Evolutionary conservation across 92 coral and sea anemone species (phyloP).

Genomic region (Virgularia gustaviana): DNA sequence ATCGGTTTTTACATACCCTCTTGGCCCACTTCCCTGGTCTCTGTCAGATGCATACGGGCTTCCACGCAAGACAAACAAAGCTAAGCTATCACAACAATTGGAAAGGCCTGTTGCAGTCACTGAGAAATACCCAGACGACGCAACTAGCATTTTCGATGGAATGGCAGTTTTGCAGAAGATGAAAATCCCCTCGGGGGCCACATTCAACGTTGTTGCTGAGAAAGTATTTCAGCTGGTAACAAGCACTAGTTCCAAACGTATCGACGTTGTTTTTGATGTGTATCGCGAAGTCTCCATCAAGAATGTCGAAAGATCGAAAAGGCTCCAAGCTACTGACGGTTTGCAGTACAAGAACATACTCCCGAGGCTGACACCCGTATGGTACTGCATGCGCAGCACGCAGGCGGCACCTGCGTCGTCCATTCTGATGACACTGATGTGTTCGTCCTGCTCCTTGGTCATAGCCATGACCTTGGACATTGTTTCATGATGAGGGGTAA

Average conservation of each 20-base stretch:
- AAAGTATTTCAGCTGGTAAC: not conserved
- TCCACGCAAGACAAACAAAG: conserved; percentile 6
- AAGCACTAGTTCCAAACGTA: not conserved
- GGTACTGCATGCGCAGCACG: conserved; percentile 60
- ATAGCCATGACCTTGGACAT: conserved; percentile 42
- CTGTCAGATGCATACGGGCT: conserved; percentile 9
- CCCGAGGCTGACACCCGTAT: conserved; percentile 61
- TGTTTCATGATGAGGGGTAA: conserved; percentile 56
- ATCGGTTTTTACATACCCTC: conserved; percentile 51
- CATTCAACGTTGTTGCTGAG: conserved; percentile 17
- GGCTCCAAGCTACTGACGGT: conserved; percentile 18
- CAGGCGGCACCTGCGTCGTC: conserved; percentile 41
- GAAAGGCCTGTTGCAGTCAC: conserved; percentile 37
- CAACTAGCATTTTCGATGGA: conserved; percentile 22
- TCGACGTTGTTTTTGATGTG: conserved; percentile 26
- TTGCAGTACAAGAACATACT: conserved; percentile 42
- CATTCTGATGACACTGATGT: conserved; percentile 61
- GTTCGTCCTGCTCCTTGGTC: conserved; percentile 51
- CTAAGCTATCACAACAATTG: conserved; percentile 34
- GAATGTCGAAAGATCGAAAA: conserved; percentile 37
- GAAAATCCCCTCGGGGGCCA: conserved; percentile 20
- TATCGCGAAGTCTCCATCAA: conserved; percentile 34
- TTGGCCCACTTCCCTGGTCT: conserved; percentile 58
- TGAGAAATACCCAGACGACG: conserved; percentile 1
- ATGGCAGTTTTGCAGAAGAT: conserved; percentile 30